These are phyloP conservation scores for Melanotaenia pygmaea DNA, from an alignment of 2,797 vertebrate species.

Conservation along the genomic window DNA sequence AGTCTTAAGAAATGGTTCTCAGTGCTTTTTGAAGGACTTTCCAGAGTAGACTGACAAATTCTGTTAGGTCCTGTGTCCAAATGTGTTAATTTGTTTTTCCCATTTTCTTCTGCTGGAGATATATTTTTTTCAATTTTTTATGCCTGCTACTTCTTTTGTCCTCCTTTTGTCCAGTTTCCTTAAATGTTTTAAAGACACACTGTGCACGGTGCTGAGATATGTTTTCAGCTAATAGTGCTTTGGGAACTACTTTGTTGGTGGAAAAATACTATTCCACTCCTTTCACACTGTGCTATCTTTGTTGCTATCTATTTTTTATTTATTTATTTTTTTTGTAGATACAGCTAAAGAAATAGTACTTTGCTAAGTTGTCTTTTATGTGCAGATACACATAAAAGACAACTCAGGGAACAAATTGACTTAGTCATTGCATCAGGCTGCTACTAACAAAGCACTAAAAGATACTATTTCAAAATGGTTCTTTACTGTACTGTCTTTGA, in stretches of 20 bases:
- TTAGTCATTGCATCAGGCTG: background rate
- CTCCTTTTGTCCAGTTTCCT: background rate
- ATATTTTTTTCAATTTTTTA: background rate
- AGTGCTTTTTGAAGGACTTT: background rate
- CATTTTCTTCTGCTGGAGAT: background rate
- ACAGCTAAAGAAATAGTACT: background rate
- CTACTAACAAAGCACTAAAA: background rate
- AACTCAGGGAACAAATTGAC: background rate
- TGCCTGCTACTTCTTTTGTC: background rate
- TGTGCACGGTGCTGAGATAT: background rate
- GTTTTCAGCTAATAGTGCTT: background rate
- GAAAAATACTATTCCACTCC: no score
- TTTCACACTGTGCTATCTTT: background rate
- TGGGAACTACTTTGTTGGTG: no score
- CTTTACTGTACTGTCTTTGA: background rate
- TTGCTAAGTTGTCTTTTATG: background rate
- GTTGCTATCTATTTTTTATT: no score
- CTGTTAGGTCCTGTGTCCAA: background rate
- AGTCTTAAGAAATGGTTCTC: background rate
- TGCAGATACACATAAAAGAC: background rate
- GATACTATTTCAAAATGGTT: background rate
- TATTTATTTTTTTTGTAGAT: background rate
- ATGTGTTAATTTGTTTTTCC: background rate
- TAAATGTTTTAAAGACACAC: background rate
- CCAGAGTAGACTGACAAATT: background rate